Evolutionary conservation across 2,888 invertebrate genomes (phyloP).

Genomic region (Heliothis peltigera): DNA sequence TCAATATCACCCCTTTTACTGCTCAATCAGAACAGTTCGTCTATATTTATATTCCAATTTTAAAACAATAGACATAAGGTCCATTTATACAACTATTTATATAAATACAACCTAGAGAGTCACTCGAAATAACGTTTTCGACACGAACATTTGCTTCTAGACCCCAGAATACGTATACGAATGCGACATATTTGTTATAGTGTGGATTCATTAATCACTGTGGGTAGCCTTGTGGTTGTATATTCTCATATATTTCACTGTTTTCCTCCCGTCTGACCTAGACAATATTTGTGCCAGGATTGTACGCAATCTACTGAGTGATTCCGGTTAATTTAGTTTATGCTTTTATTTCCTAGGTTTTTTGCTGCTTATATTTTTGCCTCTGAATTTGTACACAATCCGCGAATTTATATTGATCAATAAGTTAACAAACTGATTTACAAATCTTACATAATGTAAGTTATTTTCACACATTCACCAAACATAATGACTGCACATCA

Average conservation of each 20-base stretch:
- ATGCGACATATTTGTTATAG: conserved; percentile 78
- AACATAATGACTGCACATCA: conserved; percentile 42
- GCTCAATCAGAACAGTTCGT: too few relatives aligned
- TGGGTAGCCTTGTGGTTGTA: conserved; percentile 67
- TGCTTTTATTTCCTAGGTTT: conserved; percentile 53
- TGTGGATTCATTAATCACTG: conserved; percentile 80
- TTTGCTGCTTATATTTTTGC: background rate
- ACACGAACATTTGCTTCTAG: conserved; percentile 49
- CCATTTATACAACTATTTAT: too few relatives aligned
- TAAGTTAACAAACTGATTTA: too few relatives aligned
- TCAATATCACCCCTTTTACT: too few relatives aligned
- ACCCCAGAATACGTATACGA: conserved; percentile 64
- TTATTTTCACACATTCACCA: conserved; percentile 10
- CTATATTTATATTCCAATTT: too few relatives aligned
- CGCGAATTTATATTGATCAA: too few relatives aligned
- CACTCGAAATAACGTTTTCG: conserved; percentile 56
- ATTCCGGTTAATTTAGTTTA: conserved; percentile 72
- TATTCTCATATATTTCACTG: conserved; percentile 64
- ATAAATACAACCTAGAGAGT: conserved; percentile 17
- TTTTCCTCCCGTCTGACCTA: conserved; percentile 68
- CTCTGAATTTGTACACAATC: conserved; percentile 1
- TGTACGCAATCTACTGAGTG: conserved; percentile 75
- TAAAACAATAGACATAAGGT: too few relatives aligned
- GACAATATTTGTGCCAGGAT: conserved; percentile 73
- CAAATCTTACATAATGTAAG: too few relatives aligned